Evolutionary conservation across 1,140 invertebrate genomes (phyloP), one percentile per base, ranked within the genome.

Genomic region (Calosoma granatense): DNA sequence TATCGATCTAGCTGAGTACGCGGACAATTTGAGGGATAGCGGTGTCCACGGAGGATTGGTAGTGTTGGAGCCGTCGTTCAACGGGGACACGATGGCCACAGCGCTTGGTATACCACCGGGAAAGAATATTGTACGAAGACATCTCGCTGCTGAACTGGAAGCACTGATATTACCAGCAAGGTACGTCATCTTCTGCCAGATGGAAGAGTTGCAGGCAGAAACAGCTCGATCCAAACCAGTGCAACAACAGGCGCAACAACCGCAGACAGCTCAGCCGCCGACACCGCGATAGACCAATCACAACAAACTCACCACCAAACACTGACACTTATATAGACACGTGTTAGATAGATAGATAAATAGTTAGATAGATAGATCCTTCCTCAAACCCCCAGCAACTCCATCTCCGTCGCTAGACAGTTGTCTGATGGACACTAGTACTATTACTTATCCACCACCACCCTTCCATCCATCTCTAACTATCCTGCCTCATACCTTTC

Each of bases 1-100:
- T 70, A 94, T 97, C 67, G 92, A 97, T 75, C 79, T 97, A 63
- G 86, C 84, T 51, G 93, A 97, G 78, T 97, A 94, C 69, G 88
- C 91, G 60, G 90, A 94, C 59, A 94, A 94, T 72, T 76, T 96
- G n/a, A 92, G 92, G 85, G 91, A 94, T 68, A 93, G 89, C 68
- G 93, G 93, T 61, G 90, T 97, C 1, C 92, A 96, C 67, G 92
- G 93, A 60, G 92, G 91, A 12, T 74, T 97, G 57, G 90, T 94
- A 17, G 92, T 95, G 26, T 72, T 96, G 62, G 93, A 97, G 67
- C 88, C 91, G 15, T 91, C 90, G 1, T 94, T 97, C 73, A 93
- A 87, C 55, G 90, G 92, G 21, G 93, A 96, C 69, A 93, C 91
- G 39, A 92, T 97, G 84, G 92, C 93, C 30, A 90, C 90, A 15